A percentile compares a stretch with the other conserved stretches of the same genome.
These are phyloP conservation scores for Corythucha ciliata DNA, from an alignment of 2,888 invertebrate genomes.

Conservation along the genomic window DNA sequence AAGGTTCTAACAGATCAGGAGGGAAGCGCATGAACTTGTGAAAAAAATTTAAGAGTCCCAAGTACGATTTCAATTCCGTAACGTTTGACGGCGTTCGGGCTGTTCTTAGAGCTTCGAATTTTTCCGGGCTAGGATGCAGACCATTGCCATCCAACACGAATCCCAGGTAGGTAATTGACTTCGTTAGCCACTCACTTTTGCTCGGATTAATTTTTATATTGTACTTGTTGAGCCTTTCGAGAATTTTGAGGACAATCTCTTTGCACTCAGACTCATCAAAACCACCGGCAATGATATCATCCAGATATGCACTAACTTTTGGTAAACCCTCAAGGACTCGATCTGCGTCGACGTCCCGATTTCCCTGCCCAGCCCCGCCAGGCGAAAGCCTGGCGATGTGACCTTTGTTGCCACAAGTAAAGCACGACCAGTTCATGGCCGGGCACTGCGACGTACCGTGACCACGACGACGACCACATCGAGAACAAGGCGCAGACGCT, in stretches of 20 bases:
- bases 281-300: conserved; percentile 6
- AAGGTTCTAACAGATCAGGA: conserved; percentile 2
- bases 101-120: background rate
- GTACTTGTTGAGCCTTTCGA: background rate
- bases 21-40: conserved; percentile 14
- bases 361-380: too few species aligned
- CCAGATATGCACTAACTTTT: conserved; percentile 1
- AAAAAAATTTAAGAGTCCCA: conserved; percentile 18
- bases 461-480: too few species aligned
- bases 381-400: too few species aligned
- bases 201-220: background rate
- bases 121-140: background rate
- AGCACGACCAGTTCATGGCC: too few species aligned
- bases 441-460: too few species aligned
- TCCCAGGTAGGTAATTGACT: background rate
- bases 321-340: too few species aligned
- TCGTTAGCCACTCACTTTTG: conserved; percentile 1
- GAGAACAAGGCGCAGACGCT: too few species aligned
- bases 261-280: background rate
- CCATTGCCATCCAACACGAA: background rate
- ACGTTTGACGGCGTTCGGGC: background rate
- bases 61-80: conserved; percentile 3
- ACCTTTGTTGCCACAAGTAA: too few species aligned
- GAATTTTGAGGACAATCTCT: background rate
- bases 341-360: too few species aligned